A percentile compares a stretch with the other conserved stretches of the same genome.
These are phyloP conservation scores for Sipha flava DNA, from an alignment of 1,140 invertebrate species.

Conservation along the genomic window DNA sequence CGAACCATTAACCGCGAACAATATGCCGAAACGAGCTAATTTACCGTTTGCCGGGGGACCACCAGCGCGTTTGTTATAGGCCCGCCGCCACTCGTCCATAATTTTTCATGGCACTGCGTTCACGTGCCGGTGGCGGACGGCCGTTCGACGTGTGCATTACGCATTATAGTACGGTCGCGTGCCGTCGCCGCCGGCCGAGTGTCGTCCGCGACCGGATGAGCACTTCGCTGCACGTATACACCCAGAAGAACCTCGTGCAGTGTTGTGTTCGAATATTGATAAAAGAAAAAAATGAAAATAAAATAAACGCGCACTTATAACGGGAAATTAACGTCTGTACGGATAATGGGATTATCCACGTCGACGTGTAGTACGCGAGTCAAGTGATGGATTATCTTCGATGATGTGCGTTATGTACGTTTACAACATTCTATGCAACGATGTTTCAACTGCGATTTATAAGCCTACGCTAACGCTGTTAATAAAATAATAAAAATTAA, in stretches of 20 bases:
- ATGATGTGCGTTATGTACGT: neutral
- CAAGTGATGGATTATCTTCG: neutral
- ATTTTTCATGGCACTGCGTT: neutral
- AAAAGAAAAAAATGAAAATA: neutral
- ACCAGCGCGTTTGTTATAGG: conserved; percentile 10
- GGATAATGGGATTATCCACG: neutral
- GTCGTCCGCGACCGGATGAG: conserved; percentile 1
- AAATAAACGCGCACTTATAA: neutral
- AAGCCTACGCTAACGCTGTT: too few relatives aligned
- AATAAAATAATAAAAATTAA: too few relatives aligned
- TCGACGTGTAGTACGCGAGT: neutral
- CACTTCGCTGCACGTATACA: neutral
- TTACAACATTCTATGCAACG: too few relatives aligned
- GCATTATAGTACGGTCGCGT: neutral
- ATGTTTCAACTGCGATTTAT: too few relatives aligned
- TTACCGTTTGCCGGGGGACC: neutral
- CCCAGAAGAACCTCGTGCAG: neutral
- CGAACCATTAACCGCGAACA: conserved; percentile 31
- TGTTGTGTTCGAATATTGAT: neutral
- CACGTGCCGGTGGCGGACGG: neutral
- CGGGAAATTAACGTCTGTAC: neutral
- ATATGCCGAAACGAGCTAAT: conserved; percentile 30
- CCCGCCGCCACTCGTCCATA: neutral
- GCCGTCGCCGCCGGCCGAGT: neutral
- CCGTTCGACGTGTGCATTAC: neutral